A percentile compares a stretch with the other conserved stretches of the same genome.
These are phyloP conservation scores for Catostylus mosaicus DNA, from an alignment of 30 jellyfish, hydroid and myxozoan species.

Conservation along the genomic window DNA sequence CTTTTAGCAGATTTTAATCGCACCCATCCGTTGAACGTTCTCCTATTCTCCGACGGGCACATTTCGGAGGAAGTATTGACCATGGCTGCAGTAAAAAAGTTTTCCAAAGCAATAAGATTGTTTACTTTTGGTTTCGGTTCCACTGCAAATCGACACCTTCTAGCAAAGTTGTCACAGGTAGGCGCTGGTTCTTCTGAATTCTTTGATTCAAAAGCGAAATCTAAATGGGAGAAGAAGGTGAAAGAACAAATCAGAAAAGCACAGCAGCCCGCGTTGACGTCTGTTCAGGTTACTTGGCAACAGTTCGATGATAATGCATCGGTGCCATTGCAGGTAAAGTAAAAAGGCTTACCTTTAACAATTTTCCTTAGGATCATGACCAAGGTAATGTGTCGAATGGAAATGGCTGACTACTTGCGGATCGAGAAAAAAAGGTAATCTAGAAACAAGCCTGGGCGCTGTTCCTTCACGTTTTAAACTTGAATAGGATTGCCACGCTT, in stretches of 20 bases:
- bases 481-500: too few relatives aligned
- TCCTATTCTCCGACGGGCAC: constrained; percentile 87
- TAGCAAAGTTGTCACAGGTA: constrained; percentile 68
- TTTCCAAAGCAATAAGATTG: constrained; percentile 40
- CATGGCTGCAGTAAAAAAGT: constrained; percentile 38
- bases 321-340: constrained; percentile 77
- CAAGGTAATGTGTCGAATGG: too few relatives aligned
- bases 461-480: too few relatives aligned
- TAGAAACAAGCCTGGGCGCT: too few relatives aligned
- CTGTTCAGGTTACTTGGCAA: constrained; percentile 75
- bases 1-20: constrained; percentile 36
- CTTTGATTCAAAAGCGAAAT: constrained; percentile 74
- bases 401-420: too few relatives aligned
- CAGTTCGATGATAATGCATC: constrained; percentile 81
- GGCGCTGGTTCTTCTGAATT: constrained; percentile 82
- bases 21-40: constrained; percentile 53
- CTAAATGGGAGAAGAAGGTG: constrained; percentile 84
- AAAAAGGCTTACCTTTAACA: too few relatives aligned
- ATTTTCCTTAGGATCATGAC: too few relatives aligned
- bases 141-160: constrained; percentile 75
- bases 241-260: constrained; percentile 68
- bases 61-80: constrained; percentile 81
- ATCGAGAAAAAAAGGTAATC: too few relatives aligned
- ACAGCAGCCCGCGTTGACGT: constrained; percentile 78
- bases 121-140: constrained; percentile 86